Conservation (phyloP, 2,888 invertebrate genomes). For the Gastrophysa polygoni region DNA sequence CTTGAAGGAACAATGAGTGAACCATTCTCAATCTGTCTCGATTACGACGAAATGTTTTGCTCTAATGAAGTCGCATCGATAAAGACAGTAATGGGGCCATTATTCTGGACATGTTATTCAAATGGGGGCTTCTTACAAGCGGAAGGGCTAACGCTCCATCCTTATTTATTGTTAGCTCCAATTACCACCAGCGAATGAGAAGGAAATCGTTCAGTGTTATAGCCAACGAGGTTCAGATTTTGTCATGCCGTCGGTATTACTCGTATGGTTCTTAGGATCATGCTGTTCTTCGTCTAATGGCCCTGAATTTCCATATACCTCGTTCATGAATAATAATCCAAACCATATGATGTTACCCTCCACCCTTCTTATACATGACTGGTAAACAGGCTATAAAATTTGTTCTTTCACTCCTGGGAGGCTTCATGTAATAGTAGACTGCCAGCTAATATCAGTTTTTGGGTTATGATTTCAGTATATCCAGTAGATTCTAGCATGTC, state of each 20-base stretch:
- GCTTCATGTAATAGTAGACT: no score
- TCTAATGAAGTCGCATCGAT: neutral
- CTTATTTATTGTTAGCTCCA: slow-evolving; percentile 10
- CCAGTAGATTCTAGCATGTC: no score
- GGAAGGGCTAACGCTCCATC: neutral
- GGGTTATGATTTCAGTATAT: no score
- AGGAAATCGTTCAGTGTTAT: slow-evolving; percentile 8
- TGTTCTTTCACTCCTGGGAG: no score
- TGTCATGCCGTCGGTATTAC: neutral
- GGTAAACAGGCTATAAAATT: no score
- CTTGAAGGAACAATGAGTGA: no score
- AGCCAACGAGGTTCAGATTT: neutral
- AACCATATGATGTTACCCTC: no score
- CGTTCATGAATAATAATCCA: no score
- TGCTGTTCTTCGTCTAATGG: neutral
- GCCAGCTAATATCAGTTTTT: no score
- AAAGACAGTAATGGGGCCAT: neutral
- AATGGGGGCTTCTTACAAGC: neutral
- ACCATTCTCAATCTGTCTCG: no score
- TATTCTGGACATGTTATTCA: neutral
- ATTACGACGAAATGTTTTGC: neutral
- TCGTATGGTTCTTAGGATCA: neutral
- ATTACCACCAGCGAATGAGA: slow-evolving; percentile 3
- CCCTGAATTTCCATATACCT: no score
- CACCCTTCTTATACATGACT: no score